Evolutionary conservation across 1,140 invertebrate species (phyloP), one percentile per base, ranked within the genome.

Genomic region (Achroia grisella): DNA sequence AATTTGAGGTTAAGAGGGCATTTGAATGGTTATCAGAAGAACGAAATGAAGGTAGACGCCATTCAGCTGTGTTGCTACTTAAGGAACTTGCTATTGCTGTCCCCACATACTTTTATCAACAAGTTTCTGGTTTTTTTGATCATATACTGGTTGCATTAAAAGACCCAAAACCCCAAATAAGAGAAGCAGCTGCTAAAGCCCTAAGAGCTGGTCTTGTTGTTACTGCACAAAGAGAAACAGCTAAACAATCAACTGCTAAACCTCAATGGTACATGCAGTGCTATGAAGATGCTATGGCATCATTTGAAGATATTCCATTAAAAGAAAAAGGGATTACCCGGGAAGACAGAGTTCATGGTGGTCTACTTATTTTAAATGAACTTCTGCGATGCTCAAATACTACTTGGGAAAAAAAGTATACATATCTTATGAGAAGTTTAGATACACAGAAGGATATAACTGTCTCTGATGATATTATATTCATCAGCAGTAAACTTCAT

Each of bases 61-160:
- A 97, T 76, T 95, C 96, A 6, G 96, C 96, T 1, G 97, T 98
- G 2, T 87, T 99, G 13, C 91, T 99, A 8, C 78, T 99, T 5
- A 92, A 95, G 67, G 98, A 99, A 86, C 82, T 99, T 10, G 98
- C 98, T 8, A 92, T 97, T 10, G 95, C 95, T 9, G 96, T 98
- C 85, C 97, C 97, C 1, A 98, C 97, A 10, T 98, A 98, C 81
- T 99, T 99, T 81, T 99, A 98, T 75, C 97, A 99, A 86, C 96
- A 98, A 89, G 95, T 98, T 0, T 95, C 95, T 10, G 93, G 93
- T 36, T 99, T 99, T 81, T 99, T 99, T 81, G 97, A 99, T 49
- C 89, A 95, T 29, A 98, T 99, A 48, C 97, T 99, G 61, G 93
- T 93, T 64, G 95, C 96, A 1, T 91, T 99, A 23, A 90, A 94